These are phyloP conservation scores for Lasioglossum morio DNA, from an alignment of 2,888 invertebrate genomes.

Conservation along the genomic window DNA sequence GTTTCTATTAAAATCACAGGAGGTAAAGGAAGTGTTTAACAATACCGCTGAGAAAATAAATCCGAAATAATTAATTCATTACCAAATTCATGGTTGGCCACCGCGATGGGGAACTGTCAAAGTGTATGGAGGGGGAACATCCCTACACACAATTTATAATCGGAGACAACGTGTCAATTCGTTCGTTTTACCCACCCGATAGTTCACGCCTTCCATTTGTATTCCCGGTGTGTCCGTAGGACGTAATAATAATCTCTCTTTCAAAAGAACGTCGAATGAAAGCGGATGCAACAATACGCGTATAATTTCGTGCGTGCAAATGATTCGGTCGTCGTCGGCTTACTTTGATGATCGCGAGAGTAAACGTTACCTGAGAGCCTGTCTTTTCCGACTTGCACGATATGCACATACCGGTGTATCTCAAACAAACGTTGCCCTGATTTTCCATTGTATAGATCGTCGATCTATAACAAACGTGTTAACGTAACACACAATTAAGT, in stretches of 20 bases:
- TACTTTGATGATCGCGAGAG: constrained; percentile 40
- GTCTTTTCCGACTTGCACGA: neutral
- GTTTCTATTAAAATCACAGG: no score
- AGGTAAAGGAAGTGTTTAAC: no score
- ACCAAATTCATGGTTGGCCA: neutral
- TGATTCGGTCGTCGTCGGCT: constrained; percentile 38
- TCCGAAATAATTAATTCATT: no score
- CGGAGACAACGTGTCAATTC: constrained; percentile 37
- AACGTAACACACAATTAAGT: constrained; percentile 4
- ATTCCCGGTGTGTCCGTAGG: constrained; percentile 58
- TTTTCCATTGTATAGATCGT: neutral
- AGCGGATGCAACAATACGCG: constrained; percentile 58
- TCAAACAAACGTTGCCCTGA: constrained; percentile 5
- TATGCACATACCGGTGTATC: neutral
- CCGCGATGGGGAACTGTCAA: neutral
- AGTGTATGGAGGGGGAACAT: neutral
- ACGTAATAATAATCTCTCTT: constrained; percentile 64
- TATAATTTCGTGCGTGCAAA: constrained; percentile 57
- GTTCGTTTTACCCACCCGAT: constrained; percentile 47
- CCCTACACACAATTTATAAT: constrained; percentile 39
- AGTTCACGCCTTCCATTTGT: constrained; percentile 60
- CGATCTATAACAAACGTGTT: neutral
- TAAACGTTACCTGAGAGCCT: constrained; percentile 12
- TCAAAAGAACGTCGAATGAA: constrained; percentile 63
- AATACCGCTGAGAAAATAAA: neutral